Conservation (phyloP, 2,797 vertebrate genomes). For the Chelonia mydas region DNA sequence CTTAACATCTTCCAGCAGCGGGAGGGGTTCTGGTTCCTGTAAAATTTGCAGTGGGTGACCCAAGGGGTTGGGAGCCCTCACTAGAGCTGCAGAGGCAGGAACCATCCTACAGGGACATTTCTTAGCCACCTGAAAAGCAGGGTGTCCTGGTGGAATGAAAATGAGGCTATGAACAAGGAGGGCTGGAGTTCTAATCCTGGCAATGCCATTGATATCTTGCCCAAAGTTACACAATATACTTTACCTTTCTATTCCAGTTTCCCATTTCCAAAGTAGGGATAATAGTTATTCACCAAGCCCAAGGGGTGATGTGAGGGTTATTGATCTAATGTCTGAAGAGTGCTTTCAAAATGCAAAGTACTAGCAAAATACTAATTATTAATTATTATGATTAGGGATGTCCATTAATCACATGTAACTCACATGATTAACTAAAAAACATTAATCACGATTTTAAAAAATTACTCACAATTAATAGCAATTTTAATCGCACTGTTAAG, state of each 20-base stretch:
- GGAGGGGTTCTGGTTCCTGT: background rate
- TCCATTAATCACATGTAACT: no score
- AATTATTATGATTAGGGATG: background rate
- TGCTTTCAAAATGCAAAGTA: background rate
- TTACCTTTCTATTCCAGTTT: background rate
- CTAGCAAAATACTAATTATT: background rate
- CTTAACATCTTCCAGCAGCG: background rate
- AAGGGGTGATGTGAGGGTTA: background rate
- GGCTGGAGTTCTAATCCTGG: background rate
- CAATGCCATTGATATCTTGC: background rate
- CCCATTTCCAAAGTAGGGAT: background rate
- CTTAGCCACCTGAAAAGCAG: background rate
- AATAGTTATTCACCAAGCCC: background rate
- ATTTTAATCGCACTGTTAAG: no score
- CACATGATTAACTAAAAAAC: no score
- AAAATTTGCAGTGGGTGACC: background rate
- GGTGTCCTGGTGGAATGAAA: background rate
- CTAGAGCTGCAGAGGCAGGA: background rate
- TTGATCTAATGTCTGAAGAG: background rate
- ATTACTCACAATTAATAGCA: no score
- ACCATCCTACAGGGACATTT: background rate
- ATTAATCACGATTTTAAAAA: no score
- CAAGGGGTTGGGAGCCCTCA: conserved; percentile 22
- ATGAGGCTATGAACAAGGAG: background rate
- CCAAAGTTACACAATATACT: no score